Conservation (phyloP, 2,113 vertebrate genomes). For the Cheilinus undulatus region DNA sequence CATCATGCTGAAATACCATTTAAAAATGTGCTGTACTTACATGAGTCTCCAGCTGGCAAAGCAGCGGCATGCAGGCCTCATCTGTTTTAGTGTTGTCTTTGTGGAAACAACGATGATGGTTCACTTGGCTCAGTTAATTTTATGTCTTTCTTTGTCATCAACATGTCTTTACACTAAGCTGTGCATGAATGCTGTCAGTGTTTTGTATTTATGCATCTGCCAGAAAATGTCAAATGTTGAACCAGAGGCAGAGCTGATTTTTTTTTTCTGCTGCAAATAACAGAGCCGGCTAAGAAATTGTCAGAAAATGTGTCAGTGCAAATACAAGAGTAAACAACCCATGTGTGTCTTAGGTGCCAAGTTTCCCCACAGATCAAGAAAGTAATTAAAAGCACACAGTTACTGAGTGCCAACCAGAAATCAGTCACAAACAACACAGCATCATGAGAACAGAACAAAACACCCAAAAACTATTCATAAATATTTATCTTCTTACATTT, state of each 20-base stretch:
- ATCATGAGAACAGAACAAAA: too few species aligned
- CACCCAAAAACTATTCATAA: too few species aligned
- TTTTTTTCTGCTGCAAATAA: background rate
- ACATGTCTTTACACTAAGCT: background rate
- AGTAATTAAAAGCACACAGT: too few species aligned
- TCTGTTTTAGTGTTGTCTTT: constrained; percentile 11
- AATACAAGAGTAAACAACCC: background rate
- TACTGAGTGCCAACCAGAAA: too few species aligned
- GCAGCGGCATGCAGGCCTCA: constrained; percentile 3
- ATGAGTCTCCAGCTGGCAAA: background rate
- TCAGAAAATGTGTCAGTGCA: background rate
- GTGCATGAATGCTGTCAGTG: background rate
- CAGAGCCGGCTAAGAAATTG: background rate
- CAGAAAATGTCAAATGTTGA: background rate
- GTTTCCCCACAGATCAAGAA: background rate
- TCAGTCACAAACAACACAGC: too few species aligned
- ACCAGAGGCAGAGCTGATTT: background rate
- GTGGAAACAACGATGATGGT: constrained; percentile 9
- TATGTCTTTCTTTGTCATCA: constrained; percentile 2
- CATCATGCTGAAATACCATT: constrained; percentile 5
- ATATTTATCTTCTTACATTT: too few species aligned
- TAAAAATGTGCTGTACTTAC: constrained; percentile 4
- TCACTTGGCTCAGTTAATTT: constrained; percentile 8
- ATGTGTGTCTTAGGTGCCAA: background rate
- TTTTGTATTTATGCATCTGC: background rate